A percentile compares a stretch with the other conserved stretches of the same genome.
Evolutionary conservation across 1,140 invertebrate species (phyloP).

Genomic region (Cydia strobilella): DNA sequence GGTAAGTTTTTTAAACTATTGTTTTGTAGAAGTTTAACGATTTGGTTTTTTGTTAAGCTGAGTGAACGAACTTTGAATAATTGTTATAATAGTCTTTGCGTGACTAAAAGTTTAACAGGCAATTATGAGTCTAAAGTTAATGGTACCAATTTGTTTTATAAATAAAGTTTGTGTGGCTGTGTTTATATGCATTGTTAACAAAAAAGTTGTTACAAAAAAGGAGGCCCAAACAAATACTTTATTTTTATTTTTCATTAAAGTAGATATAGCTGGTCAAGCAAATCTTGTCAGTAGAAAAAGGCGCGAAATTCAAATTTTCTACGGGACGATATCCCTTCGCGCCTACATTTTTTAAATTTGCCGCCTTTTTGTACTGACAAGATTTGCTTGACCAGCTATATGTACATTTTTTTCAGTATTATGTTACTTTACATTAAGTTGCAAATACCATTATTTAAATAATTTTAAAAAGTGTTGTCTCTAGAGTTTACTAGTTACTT

Average conservation of each 20-base stretch:
- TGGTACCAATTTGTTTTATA: constrained; percentile 4
- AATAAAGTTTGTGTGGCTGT: neutral
- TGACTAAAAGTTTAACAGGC: constrained; percentile 29
- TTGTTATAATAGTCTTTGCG: constrained; percentile 22
- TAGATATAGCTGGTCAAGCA: no score
- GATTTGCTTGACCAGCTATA: no score
- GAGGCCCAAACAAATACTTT: no score
- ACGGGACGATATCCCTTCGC: no score
- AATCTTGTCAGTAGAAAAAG: no score
- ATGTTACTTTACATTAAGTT: no score
- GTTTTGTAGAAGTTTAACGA: neutral
- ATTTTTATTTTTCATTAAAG: no score
- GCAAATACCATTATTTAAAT: neutral
- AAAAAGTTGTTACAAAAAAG: neutral
- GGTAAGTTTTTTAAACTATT: constrained; percentile 14
- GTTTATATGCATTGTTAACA: constrained; percentile 9
- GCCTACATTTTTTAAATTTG: no score
- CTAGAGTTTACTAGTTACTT: neutral
- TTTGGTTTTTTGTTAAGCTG: neutral
- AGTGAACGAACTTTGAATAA: constrained; percentile 8
- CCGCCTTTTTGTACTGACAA: no score
- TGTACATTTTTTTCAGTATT: no score
- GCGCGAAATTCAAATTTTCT: no score
- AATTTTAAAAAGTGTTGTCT: neutral
- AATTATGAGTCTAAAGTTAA: constrained; percentile 21